Percentiles rank a stretch among this genome's conserved stretches.
phyloP scores from a whole-genome alignment of 2,797 vertebrate species.

The Scolopax rusticola region DNA sequence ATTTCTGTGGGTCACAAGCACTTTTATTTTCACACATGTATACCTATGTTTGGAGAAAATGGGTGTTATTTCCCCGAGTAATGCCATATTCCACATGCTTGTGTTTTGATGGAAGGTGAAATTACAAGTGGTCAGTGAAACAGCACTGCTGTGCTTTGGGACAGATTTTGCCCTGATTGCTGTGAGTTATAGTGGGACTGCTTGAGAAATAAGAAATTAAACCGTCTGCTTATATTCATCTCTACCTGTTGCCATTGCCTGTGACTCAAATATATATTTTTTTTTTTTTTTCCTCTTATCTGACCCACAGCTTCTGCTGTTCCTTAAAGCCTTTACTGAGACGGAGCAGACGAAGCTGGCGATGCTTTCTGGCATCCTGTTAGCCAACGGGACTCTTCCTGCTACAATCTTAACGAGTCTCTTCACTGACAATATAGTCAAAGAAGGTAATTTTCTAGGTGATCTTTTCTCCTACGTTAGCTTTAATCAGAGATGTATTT shows the following conservation, averaged over 20 bases:
- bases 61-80: neutral
- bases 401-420: constrained; percentile 91
- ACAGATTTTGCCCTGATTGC: neutral
- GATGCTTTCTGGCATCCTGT: constrained; percentile 89
- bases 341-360: constrained; percentile 91
- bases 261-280: neutral
- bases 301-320: constrained; percentile 87
- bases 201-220: neutral
- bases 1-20: neutral
- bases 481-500: neutral
- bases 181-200: neutral
- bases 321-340: constrained; percentile 93
- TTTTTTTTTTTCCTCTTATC: neutral
- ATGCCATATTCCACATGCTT: neutral
- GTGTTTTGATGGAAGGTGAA: neutral
- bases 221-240: neutral
- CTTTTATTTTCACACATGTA: neutral
- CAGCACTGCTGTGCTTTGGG: neutral
- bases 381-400: constrained; percentile 86
- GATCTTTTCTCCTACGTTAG: neutral
- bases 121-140: neutral
- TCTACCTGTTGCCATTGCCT: neutral
- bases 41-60: neutral
- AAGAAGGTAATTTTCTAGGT: constrained; percentile 84
- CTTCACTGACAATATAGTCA: constrained; percentile 92